phyloP scores from a whole-genome alignment of 2,888 invertebrate genomes.

The Ochlodes sylvanus region DNA sequence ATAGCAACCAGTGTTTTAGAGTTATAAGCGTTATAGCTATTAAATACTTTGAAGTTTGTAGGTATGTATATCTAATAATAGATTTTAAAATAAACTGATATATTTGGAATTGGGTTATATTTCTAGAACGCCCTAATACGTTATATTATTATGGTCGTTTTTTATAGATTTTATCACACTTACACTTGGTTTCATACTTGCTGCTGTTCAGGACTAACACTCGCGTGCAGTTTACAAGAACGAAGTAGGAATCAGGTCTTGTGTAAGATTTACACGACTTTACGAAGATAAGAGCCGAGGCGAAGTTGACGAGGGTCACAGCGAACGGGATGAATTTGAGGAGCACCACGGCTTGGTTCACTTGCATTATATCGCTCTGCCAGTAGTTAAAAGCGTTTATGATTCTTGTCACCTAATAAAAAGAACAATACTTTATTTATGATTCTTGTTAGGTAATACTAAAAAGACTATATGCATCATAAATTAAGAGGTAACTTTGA shows the following conservation, averaged over 20 bases:
- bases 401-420: slow-evolving; percentile 68
- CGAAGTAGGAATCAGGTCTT: slow-evolving; percentile 40
- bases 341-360: slow-evolving; percentile 66
- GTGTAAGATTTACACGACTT: slow-evolving; percentile 60
- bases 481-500: too few relatives aligned
- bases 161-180: slow-evolving; percentile 44
- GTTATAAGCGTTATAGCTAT: too few relatives aligned
- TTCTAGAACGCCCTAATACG: too few relatives aligned
- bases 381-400: slow-evolving; percentile 70
- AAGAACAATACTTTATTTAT: slow-evolving; percentile 33
- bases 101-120: too few relatives aligned
- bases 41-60: background rate
- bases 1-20: too few relatives aligned
- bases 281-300: slow-evolving; percentile 65
- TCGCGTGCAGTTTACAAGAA: slow-evolving; percentile 65
- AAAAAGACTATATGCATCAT: too few relatives aligned
- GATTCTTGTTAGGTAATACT: too few relatives aligned
- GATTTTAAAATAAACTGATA: too few relatives aligned
- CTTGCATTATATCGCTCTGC: slow-evolving; percentile 73
- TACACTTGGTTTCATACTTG: slow-evolving; percentile 55
- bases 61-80: too few relatives aligned
- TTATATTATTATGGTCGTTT: too few relatives aligned
- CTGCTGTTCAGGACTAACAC: slow-evolving; percentile 51
- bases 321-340: slow-evolving; percentile 73
- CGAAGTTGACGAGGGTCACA: slow-evolving; percentile 68